Conservation (phyloP, 2,888 invertebrate species). For the Mesopsocus fuscifrons region DNA sequence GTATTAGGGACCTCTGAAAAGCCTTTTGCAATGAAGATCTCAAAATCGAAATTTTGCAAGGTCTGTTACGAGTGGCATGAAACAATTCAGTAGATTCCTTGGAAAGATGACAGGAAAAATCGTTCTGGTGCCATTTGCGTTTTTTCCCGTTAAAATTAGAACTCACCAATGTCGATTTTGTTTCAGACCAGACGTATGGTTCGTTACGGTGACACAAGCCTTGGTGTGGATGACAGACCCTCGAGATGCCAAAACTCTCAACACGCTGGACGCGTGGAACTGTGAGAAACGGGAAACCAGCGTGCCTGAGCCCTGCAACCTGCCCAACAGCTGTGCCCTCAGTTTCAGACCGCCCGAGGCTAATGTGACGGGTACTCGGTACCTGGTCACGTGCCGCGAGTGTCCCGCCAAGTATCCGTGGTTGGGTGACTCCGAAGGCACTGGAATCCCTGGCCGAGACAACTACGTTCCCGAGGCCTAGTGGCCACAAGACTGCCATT, state of each 20-base stretch:
- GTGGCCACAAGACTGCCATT: conserved; percentile 20
- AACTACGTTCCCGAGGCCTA: conserved; percentile 61
- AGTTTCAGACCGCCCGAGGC: conserved; percentile 54
- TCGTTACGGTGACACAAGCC: conserved; percentile 73
- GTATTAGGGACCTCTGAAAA: no score
- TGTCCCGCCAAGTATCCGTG: conserved; percentile 76
- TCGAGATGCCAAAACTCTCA: conserved; percentile 42
- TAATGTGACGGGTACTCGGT: conserved; percentile 64
- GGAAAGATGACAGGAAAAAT: no score
- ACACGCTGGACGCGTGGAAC: conserved; percentile 61
- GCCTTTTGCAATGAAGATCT: no score
- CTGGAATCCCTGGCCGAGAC: conserved; percentile 58
- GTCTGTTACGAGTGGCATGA: no score
- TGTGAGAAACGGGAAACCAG: conserved; percentile 49
- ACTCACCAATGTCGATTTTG: no score
- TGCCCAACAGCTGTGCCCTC: conserved; percentile 66
- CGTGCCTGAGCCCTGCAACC: conserved; percentile 57
- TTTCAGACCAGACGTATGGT: conserved; percentile 66
- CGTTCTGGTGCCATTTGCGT: no score
- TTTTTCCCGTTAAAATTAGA: no score
- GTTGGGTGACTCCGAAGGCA: conserved; percentile 72
- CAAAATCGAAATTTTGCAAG: no score
- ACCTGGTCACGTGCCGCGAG: conserved; percentile 71
- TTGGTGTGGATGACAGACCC: conserved; percentile 82
- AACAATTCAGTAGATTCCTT: no score